Evolutionary conservation across 2,888 invertebrate species (phyloP), one percentile per base, ranked within the genome.

Genomic region (Drosophila koepferae): DNA sequence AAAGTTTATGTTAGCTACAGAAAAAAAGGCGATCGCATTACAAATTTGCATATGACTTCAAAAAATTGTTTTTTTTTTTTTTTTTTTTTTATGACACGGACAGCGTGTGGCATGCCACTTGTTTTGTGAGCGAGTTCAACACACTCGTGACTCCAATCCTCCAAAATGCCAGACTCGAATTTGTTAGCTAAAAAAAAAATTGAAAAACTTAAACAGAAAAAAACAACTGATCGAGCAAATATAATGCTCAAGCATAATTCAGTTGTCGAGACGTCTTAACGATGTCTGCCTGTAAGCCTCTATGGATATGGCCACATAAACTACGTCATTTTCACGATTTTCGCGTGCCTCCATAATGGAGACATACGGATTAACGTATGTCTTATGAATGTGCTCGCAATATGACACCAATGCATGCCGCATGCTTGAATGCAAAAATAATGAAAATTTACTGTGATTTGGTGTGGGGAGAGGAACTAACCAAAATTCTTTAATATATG

Each of bases 21-120:
- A 44, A 44, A 44, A 23, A 20, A 44, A 36, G 64, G 75, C 67
- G 68, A 69, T 74, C 82, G 73, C 63, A 84, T 83, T 81, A 74
- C 73, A 74, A 80, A 87, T 87, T 87, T 87, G 86, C 86, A 89
- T 87, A 78, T 81, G 74, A 71, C 66, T 55, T 66, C 49, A 72
- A 72, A 10, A 34, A 31, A 3, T 23, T 23, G 23, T n/a, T n/a
- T n/a, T 20, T 20, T 20, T 0, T 20, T 20, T 20, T 66, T 44
- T 34, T 12, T 12, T 3, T 16, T 12, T 38, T 65, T 54, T 54
- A 59, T 81, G 73, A 72, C 68, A 65, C 62, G 77, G 67, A 20
- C 40, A 41, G 40, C 49, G 71, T 66, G 63, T 71, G 75, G 51
- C 60, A 55, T 74, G 85, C 87, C 80, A 82, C 87, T 77, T 87